Conservation (phyloP, 2,888 invertebrate genomes). For the Deladenus siricidicola region DNA sequence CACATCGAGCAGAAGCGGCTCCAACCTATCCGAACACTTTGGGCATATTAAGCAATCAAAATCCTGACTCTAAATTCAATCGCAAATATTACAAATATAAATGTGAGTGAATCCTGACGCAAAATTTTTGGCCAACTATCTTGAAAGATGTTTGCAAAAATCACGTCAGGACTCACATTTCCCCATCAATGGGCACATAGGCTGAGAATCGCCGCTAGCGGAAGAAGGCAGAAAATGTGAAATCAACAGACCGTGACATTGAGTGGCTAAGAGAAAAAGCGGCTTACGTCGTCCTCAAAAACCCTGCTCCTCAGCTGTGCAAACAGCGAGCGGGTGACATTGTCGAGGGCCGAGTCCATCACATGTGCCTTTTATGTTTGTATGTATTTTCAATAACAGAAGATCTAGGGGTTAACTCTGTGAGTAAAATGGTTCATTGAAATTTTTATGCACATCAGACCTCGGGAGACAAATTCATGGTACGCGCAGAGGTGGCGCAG, state of each 20-base stretch:
- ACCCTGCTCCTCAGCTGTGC: slow-evolving; percentile 14
- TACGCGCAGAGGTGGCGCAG: too few species aligned
- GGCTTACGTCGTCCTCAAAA: not conserved
- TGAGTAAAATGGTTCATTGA: too few species aligned
- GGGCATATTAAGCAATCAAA: slow-evolving; percentile 24
- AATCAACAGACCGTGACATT: not conserved
- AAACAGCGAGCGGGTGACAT: slow-evolving; percentile 18
- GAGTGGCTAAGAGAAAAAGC: too few species aligned
- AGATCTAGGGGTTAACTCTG: too few species aligned
- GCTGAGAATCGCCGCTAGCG: not conserved
- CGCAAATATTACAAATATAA: too few species aligned
- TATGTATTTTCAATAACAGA: too few species aligned
- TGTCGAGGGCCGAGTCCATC: slow-evolving; percentile 13
- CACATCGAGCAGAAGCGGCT: slow-evolving; percentile 23
- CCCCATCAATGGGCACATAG: too few species aligned
- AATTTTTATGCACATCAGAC: not conserved
- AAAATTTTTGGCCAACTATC: too few species aligned
- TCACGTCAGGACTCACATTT: too few species aligned
- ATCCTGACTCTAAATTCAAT: slow-evolving; percentile 10
- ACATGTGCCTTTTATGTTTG: slow-evolving; percentile 13
- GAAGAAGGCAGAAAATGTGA: not conserved
- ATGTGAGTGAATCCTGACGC: too few species aligned
- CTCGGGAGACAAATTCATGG: too few species aligned
- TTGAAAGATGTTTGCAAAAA: too few species aligned
- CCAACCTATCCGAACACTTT: slow-evolving; percentile 24